A percentile compares a stretch with the other conserved stretches of the same genome.
Conservation (phyloP, 2,113 vertebrate genomes). For the Syngnathus typhle region DNA sequence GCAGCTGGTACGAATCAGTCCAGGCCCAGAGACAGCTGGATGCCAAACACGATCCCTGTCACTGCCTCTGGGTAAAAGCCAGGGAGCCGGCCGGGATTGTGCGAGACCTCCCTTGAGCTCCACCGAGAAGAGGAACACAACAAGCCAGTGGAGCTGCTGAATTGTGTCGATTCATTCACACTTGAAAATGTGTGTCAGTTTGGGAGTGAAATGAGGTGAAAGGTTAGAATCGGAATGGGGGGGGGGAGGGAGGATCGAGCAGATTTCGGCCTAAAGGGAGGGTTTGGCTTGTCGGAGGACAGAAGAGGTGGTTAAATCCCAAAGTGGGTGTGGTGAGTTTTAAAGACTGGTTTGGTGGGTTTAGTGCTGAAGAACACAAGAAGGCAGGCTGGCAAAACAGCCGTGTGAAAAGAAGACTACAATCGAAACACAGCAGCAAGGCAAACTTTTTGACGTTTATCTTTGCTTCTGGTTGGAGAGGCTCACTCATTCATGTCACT, state of each 20-base stretch:
- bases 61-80: conserved; percentile 16
- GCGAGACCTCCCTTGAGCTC: conserved; percentile 43
- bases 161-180: background rate
- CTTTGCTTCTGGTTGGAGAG: background rate
- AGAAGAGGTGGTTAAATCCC: conserved; percentile 40
- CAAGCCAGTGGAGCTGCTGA: conserved; percentile 18
- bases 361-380: conserved; percentile 31
- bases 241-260: conserved; percentile 2
- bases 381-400: conserved; percentile 33
- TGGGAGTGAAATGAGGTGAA: conserved; percentile 29
- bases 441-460: background rate
- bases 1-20: conserved; percentile 76
- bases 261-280: conserved; percentile 32
- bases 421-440: conserved; percentile 4
- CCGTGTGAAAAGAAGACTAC: conserved; percentile 14
- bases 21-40: conserved; percentile 60
- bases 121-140: conserved; percentile 8
- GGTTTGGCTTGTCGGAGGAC: conserved; percentile 31
- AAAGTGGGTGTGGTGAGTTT: conserved; percentile 42
- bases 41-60: conserved; percentile 19
- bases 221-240: conserved; percentile 23
- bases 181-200: conserved; percentile 14
- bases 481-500: background rate
- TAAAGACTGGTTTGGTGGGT: conserved; percentile 62
- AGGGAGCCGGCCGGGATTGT: conserved; percentile 33